Base-by-base conservation (phyloP, 2,888 invertebrate genomes). In the Watsonalla binaria region DNA sequence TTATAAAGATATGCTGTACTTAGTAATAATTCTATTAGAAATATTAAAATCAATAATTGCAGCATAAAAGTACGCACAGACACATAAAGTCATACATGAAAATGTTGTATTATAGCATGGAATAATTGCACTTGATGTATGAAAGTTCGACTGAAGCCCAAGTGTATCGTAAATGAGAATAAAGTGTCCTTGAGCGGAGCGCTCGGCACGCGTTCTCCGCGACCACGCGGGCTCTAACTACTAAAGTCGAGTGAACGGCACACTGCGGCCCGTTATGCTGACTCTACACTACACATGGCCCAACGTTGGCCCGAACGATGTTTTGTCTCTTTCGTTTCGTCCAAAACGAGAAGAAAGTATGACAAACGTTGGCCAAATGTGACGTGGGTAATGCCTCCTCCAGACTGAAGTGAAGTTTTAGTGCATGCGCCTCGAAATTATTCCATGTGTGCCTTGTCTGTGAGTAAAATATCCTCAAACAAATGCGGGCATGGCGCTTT, bases 171-270 rank as follows among this genome's bases (percentile, higher is more conserved):
- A 80, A 83, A 74, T 75, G 66, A 74, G 76, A 79, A 78, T 74
- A 74, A 74, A 76, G 74, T 76, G 78, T 78, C 70, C 68, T 66
- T 68, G 75, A 76, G 76, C 78, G 72, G 56, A 62, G 65, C 75
- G 76, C 76, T 70, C 74, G 66, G 65, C 68, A 74, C 80, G 78
- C 83, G 84, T 72, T 65, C 76, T 63, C 70, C 83, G 83, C 86
- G 83, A 72, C 77, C 79, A 80, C 86, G 86, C 87, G 85, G 85
- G 84, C 74, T 70, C 70, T 66, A 65, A 72, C 75, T 75, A 79
- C 80, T 81, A 80, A 83, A 76, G 76, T 80, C 74, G 74, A 70
- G 78, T 73, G 77, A 71, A 75, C 78, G 73, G 69, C 75, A 75
- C 70, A 66, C 75, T 62, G 58, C 60, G 65, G 60, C 65, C 69